Evolutionary conservation across 1,140 invertebrate species (phyloP).

Genomic region (Drosophila equinoxialis): DNA sequence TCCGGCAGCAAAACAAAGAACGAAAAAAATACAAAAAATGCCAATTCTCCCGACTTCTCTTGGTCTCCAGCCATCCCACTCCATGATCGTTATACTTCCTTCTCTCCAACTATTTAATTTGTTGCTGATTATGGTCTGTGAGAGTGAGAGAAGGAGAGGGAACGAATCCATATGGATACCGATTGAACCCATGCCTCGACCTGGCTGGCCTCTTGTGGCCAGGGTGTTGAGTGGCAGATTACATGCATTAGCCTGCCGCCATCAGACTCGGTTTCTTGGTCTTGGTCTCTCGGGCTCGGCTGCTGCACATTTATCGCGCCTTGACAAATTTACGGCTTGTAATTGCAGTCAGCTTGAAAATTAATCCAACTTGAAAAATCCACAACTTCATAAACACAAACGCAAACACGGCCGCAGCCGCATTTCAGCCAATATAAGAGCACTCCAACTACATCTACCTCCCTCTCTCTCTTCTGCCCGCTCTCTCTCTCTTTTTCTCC

Average conservation of each 20-base stretch:
- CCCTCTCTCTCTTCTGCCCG: slow-evolving; percentile 5
- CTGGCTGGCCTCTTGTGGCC: slow-evolving; percentile 50
- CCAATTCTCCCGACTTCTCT: not conserved
- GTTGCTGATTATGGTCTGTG: slow-evolving; percentile 67
- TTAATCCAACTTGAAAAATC: slow-evolving; percentile 67
- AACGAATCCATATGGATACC: slow-evolving; percentile 41
- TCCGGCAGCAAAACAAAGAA: not conserved
- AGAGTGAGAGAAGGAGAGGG: not conserved
- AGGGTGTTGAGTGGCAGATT: slow-evolving; percentile 80
- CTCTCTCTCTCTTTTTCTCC: not conserved
- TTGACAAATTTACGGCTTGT: slow-evolving; percentile 82
- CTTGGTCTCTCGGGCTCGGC: not conserved
- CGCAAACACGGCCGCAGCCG: slow-evolving; percentile 29
- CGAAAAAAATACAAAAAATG: not conserved
- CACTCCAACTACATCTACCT: not conserved
- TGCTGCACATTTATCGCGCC: slow-evolving; percentile 73
- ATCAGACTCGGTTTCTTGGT: not conserved
- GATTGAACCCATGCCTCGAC: slow-evolving; percentile 48
- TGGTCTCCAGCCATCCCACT: not conserved
- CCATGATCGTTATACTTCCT: not conserved
- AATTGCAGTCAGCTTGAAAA: slow-evolving; percentile 76
- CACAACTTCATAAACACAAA: slow-evolving; percentile 75
- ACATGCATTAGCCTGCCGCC: slow-evolving; percentile 74
- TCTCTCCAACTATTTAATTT: slow-evolving; percentile 51
- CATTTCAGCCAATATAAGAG: not conserved